A percentile compares a stretch with the other conserved stretches of the same genome.
Evolutionary conservation across 2,888 invertebrate genomes (phyloP).

Genomic region (Lepidocyrtoides sp.): DNA sequence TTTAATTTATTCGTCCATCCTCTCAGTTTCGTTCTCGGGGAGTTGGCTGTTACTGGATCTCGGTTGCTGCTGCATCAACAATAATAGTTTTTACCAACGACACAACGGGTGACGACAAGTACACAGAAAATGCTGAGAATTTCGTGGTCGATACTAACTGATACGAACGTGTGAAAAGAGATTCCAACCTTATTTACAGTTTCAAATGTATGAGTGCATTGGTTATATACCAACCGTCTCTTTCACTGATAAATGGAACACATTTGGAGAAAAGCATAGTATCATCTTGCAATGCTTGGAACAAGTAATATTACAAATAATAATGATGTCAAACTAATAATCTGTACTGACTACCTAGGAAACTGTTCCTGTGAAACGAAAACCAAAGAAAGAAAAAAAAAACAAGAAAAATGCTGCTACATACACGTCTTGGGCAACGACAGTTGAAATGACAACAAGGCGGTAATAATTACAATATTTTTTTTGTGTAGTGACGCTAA

Average conservation of each 20-base stretch:
- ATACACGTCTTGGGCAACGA: constrained; percentile 43
- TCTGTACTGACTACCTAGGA: neutral
- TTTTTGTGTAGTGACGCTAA: constrained; percentile 25
- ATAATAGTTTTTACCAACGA: neutral
- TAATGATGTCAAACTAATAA: neutral
- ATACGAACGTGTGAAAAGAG: constrained; percentile 33
- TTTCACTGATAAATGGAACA: constrained; percentile 48
- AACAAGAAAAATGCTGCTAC: neutral
- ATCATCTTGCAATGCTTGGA: neutral
- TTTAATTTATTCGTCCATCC: neutral
- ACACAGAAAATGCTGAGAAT: constrained; percentile 44
- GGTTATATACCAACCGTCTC: constrained; percentile 10
- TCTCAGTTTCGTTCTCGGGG: constrained; percentile 49
- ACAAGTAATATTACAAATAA: constrained; percentile 6
- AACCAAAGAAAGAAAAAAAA: constrained; percentile 53
- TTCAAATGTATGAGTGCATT: neutral
- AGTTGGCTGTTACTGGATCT: neutral
- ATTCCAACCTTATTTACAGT: constrained; percentile 35
- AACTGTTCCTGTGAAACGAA: neutral
- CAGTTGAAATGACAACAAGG: constrained; percentile 74
- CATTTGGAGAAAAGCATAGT: constrained; percentile 64
- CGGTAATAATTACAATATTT: constrained; percentile 72
- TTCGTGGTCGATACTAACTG: constrained; percentile 10
- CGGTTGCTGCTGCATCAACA: constrained; percentile 47
- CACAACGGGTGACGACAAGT: neutral